Evolutionary conservation across 1,140 invertebrate species (phyloP).

Genomic region (Papilio polytes): DNA sequence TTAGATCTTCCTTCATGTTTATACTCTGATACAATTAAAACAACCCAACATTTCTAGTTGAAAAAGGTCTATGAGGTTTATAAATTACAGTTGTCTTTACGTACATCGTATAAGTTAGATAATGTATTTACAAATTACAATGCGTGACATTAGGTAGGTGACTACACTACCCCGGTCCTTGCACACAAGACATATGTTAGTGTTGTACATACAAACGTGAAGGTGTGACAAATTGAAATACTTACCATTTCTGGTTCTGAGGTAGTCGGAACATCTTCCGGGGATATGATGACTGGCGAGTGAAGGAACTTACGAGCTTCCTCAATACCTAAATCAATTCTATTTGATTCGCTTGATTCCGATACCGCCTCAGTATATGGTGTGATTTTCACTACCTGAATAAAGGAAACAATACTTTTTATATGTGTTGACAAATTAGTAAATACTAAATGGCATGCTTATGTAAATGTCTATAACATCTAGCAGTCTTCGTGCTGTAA

Average conservation of each 20-base stretch:
- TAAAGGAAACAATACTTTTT: not conserved
- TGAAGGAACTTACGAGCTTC: slow-evolving; percentile 22
- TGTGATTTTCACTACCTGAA: slow-evolving; percentile 62
- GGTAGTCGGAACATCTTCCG: slow-evolving; percentile 59
- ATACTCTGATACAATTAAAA: too few species aligned
- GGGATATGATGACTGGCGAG: slow-evolving; percentile 49
- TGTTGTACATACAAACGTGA: slow-evolving; percentile 46
- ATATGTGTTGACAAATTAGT: not conserved
- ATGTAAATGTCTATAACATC: not conserved
- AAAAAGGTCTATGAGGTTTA: not conserved
- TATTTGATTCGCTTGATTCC: slow-evolving; percentile 60
- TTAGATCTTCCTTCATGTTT: too few species aligned
- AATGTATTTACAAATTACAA: slow-evolving; percentile 40
- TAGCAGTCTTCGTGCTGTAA: slow-evolving; percentile 1
- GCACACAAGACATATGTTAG: slow-evolving; percentile 50
- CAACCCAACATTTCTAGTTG: too few species aligned
- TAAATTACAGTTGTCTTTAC: slow-evolving; percentile 32
- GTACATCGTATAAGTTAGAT: slow-evolving; percentile 30
- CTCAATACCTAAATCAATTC: slow-evolving; percentile 39
- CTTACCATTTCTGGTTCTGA: slow-evolving; percentile 71
- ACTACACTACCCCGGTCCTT: slow-evolving; percentile 35
- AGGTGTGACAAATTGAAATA: slow-evolving; percentile 39
- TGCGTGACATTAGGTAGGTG: slow-evolving; percentile 37
- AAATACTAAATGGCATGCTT: slow-evolving; percentile 14
- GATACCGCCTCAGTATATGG: slow-evolving; percentile 66